Base-by-base conservation (phyloP, 1,140 invertebrate genomes). In the Calosoma granatense region DNA sequence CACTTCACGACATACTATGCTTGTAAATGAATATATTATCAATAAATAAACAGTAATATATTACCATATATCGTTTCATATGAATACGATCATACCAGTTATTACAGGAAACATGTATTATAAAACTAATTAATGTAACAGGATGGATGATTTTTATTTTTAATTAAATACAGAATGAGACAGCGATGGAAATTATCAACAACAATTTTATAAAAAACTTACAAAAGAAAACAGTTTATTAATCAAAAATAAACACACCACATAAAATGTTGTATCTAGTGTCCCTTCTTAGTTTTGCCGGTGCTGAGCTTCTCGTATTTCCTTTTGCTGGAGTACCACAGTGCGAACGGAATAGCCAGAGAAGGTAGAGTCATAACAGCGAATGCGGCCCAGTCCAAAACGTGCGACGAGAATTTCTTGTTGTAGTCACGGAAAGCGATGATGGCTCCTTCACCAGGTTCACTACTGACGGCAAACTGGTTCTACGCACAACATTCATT, bases 401-500 rank as follows among this genome's bases (percentile, higher is more conserved):
- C 86, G 77, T 97, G 96, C 23, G 94, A 94, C 55, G 94, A 98
- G 78, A 98, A 99, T 70, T 94, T 92, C 71, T 95, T 92, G 72
- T 98, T 93, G 72, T 94, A 99, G 73, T 98, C 96, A 67, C 88
- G 88, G 75, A 90, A 92, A 19, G 92, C 87, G 61, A 97, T 90
- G 72, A 99, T 97, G 51, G 87, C 87, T 60, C 94, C 94, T 76
- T 98, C 92, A 63, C 97, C 97, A 57, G 95, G 96, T 66, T 97
- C 91, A 68, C 92, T 97, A 67, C 92, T 95, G 63, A 90, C 84
- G 19, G 90, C 88, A 72, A 88, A 78, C 79, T 94, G 86, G 22
- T 88, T 71, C 79, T 87, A 68, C n/a, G n/a, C n/a, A n/a, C n/a
- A n/a, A n/a, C n/a, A n/a, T n/a, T n/a, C n/a, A n/a, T n/a, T n/a